Percentiles rank a stretch among this genome's conserved stretches.
phyloP scores from a whole-genome alignment of 1,140 invertebrate species.

The Platorchestia sp. region DNA sequence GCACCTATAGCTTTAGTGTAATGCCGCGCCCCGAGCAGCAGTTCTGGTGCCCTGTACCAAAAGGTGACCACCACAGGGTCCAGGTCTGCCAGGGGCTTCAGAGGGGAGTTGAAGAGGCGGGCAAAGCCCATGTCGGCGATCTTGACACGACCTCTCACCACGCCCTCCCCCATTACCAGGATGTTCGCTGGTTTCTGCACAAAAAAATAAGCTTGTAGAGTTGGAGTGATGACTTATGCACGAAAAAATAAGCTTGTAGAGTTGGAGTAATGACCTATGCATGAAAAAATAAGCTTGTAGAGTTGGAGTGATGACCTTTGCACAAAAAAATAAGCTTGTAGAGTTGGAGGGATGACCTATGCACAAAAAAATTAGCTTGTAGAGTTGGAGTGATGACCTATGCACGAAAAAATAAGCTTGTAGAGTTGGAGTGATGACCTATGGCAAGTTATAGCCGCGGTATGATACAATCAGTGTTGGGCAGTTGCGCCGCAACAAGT shows the following conservation, averaged over 20 bases:
- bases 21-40: constrained; percentile 95
- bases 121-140: constrained; percentile 99
- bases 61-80: constrained; percentile 99
- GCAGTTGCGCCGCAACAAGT: too few relatives aligned
- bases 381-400: too few relatives aligned
- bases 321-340: not conserved
- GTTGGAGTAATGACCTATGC: not conserved
- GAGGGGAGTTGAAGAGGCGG: constrained; percentile 96
- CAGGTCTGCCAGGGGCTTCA: constrained; percentile 97
- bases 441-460: too few relatives aligned
- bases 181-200: constrained; percentile 97
- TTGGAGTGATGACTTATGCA: not conserved
- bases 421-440: too few relatives aligned
- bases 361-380: too few relatives aligned
- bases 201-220: not conserved
- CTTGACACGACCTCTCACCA: constrained; percentile 96
- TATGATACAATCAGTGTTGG: too few relatives aligned
- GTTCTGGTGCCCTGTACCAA: constrained; percentile 98
- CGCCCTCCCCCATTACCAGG: constrained; percentile 99
- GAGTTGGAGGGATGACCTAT: too few relatives aligned
- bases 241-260: not conserved
- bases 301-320: not conserved
- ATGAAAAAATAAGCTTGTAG: not conserved
- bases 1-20: constrained; percentile 98
- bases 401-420: too few relatives aligned